Evolutionary conservation across 1,140 invertebrate species (phyloP).

Genomic region (Caenorhabditis inopinata): DNA sequence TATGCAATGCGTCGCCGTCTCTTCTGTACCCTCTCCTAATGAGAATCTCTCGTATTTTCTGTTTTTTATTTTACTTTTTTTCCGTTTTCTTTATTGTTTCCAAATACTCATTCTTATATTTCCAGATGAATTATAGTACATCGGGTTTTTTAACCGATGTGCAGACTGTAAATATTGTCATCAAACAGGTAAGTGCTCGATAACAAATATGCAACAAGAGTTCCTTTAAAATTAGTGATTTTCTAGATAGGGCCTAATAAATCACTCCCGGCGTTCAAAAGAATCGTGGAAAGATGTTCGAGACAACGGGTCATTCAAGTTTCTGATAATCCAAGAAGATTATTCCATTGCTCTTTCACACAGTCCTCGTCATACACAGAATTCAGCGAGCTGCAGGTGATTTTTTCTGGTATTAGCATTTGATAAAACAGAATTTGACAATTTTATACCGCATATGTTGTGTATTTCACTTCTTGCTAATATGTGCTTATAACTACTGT

Average conservation of each 20-base stretch:
- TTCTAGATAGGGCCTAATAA: constrained; percentile 19
- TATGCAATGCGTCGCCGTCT: not conserved
- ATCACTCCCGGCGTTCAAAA: constrained; percentile 35
- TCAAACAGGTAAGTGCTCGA: constrained; percentile 33
- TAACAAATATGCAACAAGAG: too few species aligned
- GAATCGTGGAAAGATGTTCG: constrained; percentile 30
- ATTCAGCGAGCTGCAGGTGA: constrained; percentile 59
- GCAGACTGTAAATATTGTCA: constrained; percentile 37
- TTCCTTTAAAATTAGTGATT: not conserved
- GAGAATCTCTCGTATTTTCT: not conserved
- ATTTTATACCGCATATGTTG: too few species aligned
- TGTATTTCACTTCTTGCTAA: too few species aligned
- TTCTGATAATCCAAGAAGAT: constrained; percentile 53
- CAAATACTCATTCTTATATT: not conserved
- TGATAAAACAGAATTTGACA: too few species aligned
- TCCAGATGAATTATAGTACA: constrained; percentile 29
- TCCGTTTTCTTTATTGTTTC: not conserved
- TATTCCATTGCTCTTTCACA: constrained; percentile 54
- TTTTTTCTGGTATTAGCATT: not conserved
- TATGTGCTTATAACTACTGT: not conserved
- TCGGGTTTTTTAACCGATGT: constrained; percentile 27
- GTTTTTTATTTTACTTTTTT: not conserved
- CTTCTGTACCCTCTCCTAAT: not conserved
- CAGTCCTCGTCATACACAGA: constrained; percentile 47
- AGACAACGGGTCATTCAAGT: constrained; percentile 47